Conservation (phyloP, 2,797 vertebrate species). For the Octomys mimax region DNA sequence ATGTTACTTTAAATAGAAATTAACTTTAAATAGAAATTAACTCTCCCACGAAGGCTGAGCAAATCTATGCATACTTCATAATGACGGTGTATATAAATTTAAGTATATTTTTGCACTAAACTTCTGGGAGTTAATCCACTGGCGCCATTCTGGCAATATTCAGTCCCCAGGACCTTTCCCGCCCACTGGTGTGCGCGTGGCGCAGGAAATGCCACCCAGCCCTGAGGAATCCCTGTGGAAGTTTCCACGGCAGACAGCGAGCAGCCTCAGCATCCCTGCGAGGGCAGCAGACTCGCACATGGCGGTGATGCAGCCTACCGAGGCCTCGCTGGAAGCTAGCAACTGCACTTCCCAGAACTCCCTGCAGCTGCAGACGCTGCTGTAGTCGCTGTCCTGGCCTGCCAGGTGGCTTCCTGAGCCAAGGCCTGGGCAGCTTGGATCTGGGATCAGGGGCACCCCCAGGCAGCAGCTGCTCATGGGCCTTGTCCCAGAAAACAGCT, state of each 20-base stretch:
- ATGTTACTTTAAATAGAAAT: not conserved
- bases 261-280: not conserved
- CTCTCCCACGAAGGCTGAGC: constrained; percentile 10
- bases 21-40: not conserved
- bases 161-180: not conserved
- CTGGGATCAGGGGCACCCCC: too few relatives aligned
- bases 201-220: not conserved
- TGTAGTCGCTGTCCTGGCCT: too few relatives aligned
- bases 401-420: not conserved
- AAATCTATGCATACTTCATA: constrained; percentile 17
- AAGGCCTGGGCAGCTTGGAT: not conserved
- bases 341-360: not conserved
- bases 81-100: not conserved
- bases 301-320: not conserved
- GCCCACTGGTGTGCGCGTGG: not conserved
- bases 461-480: not conserved
- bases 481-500: not conserved
- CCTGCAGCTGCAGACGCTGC: not conserved
- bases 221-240: not conserved
- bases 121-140: not conserved
- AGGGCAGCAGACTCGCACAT: not conserved
- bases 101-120: constrained; percentile 30
- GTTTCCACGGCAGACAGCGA: not conserved
- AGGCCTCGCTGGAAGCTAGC: not conserved
- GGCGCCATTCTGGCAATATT: not conserved